Conservation (phyloP, 92 coral and sea anemone species). For the Heliopora coerulea region DNA sequence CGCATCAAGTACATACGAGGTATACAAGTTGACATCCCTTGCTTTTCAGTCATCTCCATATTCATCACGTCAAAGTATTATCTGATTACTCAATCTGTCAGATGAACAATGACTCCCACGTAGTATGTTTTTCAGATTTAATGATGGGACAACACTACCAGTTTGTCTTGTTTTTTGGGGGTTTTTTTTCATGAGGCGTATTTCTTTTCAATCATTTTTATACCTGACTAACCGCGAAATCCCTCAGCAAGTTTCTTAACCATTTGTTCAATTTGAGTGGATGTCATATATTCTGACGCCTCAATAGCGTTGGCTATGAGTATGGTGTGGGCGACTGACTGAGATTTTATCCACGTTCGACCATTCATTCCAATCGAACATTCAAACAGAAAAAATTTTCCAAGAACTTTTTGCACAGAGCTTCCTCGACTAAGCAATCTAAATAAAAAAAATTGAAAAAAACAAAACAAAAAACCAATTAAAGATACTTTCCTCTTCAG, state of each 20-base stretch:
- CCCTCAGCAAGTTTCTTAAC: conserved; percentile 77
- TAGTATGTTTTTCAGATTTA: too few relatives aligned
- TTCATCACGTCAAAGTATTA: too few relatives aligned
- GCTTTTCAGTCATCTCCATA: too few relatives aligned
- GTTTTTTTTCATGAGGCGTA: too few relatives aligned
- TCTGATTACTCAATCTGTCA: too few relatives aligned
- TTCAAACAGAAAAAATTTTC: conserved; percentile 85
- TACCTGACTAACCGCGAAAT: conserved; percentile 38
- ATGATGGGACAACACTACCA: too few relatives aligned
- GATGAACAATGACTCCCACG: too few relatives aligned
- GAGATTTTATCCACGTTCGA: conserved; percentile 82
- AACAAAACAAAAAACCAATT: too few relatives aligned
- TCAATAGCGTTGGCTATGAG: conserved; percentile 79
- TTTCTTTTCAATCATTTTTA: not conserved
- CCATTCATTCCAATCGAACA: conserved; percentile 94
- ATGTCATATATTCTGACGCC: conserved; percentile 85
- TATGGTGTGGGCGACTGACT: conserved; percentile 59
- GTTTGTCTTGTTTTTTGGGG: too few relatives aligned
- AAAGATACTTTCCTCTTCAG: not conserved
- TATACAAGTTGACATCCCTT: too few relatives aligned
- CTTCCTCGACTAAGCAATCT: conserved; percentile 80
- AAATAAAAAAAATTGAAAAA: conserved; percentile 4
- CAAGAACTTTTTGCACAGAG: conserved; percentile 69
- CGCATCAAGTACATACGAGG: too few relatives aligned
- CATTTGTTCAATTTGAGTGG: conserved; percentile 72